These are phyloP conservation scores for Sminthurides aquaticus DNA, from an alignment of 2,888 invertebrate genomes.

Conservation along the genomic window DNA sequence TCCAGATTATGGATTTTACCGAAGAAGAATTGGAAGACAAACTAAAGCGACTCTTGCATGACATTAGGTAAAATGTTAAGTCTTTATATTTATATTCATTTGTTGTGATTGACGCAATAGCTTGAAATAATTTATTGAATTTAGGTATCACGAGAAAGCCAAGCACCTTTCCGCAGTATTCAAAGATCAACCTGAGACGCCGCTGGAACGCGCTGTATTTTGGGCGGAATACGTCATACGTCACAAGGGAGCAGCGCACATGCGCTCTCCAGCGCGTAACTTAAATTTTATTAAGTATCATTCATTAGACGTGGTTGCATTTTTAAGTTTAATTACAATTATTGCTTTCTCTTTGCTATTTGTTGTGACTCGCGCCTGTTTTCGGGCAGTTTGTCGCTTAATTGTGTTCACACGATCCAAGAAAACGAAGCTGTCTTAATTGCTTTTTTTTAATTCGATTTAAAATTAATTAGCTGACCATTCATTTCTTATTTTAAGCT, in stretches of 20 bases:
- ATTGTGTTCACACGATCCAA: too few species aligned
- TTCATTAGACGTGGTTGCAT: too few species aligned
- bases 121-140: not conserved
- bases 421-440: too few species aligned
- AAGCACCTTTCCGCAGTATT: conserved; percentile 22
- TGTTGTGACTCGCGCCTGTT: too few species aligned
- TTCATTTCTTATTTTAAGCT: too few species aligned
- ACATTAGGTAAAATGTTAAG: not conserved
- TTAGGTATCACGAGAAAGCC: conserved; percentile 19
- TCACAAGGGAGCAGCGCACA: conserved; percentile 41
- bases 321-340: too few species aligned
- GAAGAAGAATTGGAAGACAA: conserved; percentile 47
- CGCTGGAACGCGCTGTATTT: conserved; percentile 45
- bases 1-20: conserved; percentile 52
- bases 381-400: too few species aligned
- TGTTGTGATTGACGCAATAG: too few species aligned
- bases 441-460: too few species aligned
- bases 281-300: conserved; percentile 1
- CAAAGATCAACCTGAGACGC: conserved; percentile 43
- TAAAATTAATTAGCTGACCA: too few species aligned
- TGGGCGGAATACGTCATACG: conserved; percentile 46
- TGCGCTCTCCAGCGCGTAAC: conserved; percentile 1
- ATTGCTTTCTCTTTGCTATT: too few species aligned
- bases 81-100: not conserved
- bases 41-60: not conserved